phyloP scores from a whole-genome alignment of 2,888 invertebrate species.

The Macaria notata region DNA sequence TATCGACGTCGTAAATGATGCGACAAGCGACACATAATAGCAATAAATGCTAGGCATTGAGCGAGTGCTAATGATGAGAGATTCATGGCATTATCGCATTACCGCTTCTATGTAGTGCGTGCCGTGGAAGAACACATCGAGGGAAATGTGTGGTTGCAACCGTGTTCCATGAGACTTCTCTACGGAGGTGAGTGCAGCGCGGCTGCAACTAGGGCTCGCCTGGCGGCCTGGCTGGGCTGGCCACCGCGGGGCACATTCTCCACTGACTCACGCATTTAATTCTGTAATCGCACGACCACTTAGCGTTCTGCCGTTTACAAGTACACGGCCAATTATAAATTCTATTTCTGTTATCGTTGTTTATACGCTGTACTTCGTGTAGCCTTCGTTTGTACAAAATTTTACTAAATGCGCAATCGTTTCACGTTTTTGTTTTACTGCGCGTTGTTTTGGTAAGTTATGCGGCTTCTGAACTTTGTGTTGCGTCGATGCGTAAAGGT shows the following conservation, averaged over 20 bases:
- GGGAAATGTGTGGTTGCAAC: too few species aligned
- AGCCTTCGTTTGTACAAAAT: slow-evolving; percentile 6
- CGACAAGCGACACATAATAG: slow-evolving; percentile 9
- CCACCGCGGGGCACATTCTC: background rate
- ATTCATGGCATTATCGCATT: slow-evolving; percentile 19
- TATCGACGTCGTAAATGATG: slow-evolving; percentile 18
- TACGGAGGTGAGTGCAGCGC: background rate
- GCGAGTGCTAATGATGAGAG: slow-evolving; percentile 7
- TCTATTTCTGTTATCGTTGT: slow-evolving; percentile 25
- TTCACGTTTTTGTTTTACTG: too few species aligned
- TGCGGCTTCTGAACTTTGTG: slow-evolving; percentile 2
- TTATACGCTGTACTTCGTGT: slow-evolving; percentile 3
- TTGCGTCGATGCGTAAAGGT: slow-evolving; percentile 5
- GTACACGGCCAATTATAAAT: slow-evolving; percentile 18
- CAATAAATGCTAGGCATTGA: slow-evolving; percentile 16
- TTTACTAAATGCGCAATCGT: background rate
- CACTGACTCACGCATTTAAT: slow-evolving; percentile 21
- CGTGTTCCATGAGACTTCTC: too few species aligned
- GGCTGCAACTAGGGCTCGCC: background rate
- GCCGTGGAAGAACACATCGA: too few species aligned
- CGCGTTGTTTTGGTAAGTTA: background rate
- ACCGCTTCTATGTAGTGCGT: background rate
- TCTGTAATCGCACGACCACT: slow-evolving; percentile 14
- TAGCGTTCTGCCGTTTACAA: slow-evolving; percentile 12
- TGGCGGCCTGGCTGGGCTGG: too few species aligned